Evolutionary conservation across 2,888 invertebrate genomes (phyloP).

Genomic region (Tiliacea citrago): DNA sequence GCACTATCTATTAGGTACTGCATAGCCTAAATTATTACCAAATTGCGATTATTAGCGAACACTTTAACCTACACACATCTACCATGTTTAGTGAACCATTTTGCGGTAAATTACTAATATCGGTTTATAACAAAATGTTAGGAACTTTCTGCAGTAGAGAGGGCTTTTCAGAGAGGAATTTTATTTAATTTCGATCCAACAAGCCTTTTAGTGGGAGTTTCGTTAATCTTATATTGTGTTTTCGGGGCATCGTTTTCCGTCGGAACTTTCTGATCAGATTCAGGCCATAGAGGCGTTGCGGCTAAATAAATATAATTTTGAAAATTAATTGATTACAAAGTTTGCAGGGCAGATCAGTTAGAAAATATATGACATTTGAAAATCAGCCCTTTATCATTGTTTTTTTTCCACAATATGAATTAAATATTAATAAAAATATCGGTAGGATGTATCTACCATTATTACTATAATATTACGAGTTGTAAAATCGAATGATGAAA

Average conservation of each 20-base stretch:
- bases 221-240: too few relatives aligned
- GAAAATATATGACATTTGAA: background rate
- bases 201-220: background rate
- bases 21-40: background rate
- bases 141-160: too few relatives aligned
- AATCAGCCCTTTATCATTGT: background rate
- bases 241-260: constrained; percentile 15
- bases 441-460: background rate
- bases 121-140: background rate
- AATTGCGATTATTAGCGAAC: background rate
- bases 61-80: background rate
- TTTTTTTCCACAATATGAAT: background rate
- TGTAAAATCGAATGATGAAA: constrained; percentile 9
- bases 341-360: background rate
- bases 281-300: too few relatives aligned
- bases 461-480: constrained; percentile 10
- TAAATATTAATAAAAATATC: background rate
- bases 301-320: background rate
- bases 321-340: too few relatives aligned
- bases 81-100: background rate
- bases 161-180: too few relatives aligned
- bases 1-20: too few relatives aligned
- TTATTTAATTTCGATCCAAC: background rate
- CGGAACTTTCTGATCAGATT: constrained; percentile 3
- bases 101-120: background rate